A percentile compares a stretch with the other conserved stretches of the same genome.
phyloP scores from a whole-genome alignment of 1,140 invertebrate species.

The Temnothorax longispinosus region DNA sequence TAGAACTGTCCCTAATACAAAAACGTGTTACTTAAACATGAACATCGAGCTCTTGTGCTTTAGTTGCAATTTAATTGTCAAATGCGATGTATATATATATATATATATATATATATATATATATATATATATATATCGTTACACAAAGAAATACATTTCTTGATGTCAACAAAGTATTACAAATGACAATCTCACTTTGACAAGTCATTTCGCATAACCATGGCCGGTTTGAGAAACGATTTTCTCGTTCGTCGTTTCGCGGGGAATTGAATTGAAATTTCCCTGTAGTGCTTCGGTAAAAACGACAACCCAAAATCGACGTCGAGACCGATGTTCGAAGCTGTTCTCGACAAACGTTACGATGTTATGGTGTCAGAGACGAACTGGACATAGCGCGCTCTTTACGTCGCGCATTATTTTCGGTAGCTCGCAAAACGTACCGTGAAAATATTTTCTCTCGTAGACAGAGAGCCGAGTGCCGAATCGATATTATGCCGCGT shows the following conservation, averaged over 20 bases:
- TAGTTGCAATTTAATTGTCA: not conserved
- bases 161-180: not conserved
- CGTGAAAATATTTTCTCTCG: constrained; percentile 49
- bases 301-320: constrained; percentile 63
- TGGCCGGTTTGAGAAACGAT: constrained; percentile 27
- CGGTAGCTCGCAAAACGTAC: constrained; percentile 23
- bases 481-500: constrained; percentile 4
- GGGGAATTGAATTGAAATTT: constrained; percentile 60
- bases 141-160: not conserved
- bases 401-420: constrained; percentile 43
- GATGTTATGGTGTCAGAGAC: not conserved
- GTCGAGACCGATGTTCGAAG: constrained; percentile 39
- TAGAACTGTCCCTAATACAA: not conserved
- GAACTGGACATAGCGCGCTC: not conserved
- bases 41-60: not conserved
- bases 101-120: no score
- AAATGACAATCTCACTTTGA: constrained; percentile 2
- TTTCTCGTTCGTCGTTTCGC: constrained; percentile 1
- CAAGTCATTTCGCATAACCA: not conserved
- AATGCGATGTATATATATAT: no score
- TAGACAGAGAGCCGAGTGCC: not conserved
- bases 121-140: no score
- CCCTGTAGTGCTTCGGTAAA: constrained; percentile 26
- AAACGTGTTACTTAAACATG: not conserved
- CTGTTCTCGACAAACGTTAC: constrained; percentile 14